These are phyloP conservation scores for Zaprionus kolodkinae DNA, from an alignment of 1,140 invertebrate genomes.

Conservation along the genomic window DNA sequence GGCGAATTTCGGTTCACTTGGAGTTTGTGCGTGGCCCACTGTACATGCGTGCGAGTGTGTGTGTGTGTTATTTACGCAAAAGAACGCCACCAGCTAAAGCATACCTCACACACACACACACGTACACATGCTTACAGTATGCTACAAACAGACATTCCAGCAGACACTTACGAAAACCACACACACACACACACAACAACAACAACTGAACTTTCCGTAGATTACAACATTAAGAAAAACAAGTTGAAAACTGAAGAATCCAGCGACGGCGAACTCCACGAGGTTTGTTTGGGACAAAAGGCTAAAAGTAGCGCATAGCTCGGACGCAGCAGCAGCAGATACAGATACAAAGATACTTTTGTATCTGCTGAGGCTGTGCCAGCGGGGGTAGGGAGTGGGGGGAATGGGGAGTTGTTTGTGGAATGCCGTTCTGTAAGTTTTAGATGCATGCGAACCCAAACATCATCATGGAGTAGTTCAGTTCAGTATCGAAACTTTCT, in stretches of 20 bases:
- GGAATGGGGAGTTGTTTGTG: slow-evolving; percentile 53
- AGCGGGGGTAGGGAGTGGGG: background rate
- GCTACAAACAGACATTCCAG: slow-evolving; percentile 48
- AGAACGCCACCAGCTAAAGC: slow-evolving; percentile 65
- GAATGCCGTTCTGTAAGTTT: slow-evolving; percentile 84
- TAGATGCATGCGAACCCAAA: slow-evolving; percentile 66
- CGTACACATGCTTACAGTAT: background rate
- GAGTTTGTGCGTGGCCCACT: slow-evolving; percentile 6
- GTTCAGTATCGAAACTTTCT: slow-evolving; percentile 70
- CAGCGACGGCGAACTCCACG: slow-evolving; percentile 16
- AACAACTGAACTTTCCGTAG: slow-evolving; percentile 58
- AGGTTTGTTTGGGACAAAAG: slow-evolving; percentile 52
- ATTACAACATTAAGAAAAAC: slow-evolving; percentile 60
- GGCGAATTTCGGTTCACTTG: slow-evolving; percentile 65
- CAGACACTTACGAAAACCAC: slow-evolving; percentile 76
- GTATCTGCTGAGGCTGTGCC: slow-evolving; percentile 34
- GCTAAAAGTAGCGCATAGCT: slow-evolving; percentile 63
- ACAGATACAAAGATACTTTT: slow-evolving; percentile 62
- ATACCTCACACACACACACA: slow-evolving; percentile 28
- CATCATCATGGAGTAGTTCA: slow-evolving; percentile 58
- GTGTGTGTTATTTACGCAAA: slow-evolving; percentile 63
- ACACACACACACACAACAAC: slow-evolving; percentile 29
- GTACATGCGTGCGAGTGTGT: slow-evolving; percentile 16
- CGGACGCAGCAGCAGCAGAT: slow-evolving; percentile 38
- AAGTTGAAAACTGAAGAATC: slow-evolving; percentile 40